Conservation (phyloP, 1,140 invertebrate genomes). For the Nephotettix cincticeps region DNA sequence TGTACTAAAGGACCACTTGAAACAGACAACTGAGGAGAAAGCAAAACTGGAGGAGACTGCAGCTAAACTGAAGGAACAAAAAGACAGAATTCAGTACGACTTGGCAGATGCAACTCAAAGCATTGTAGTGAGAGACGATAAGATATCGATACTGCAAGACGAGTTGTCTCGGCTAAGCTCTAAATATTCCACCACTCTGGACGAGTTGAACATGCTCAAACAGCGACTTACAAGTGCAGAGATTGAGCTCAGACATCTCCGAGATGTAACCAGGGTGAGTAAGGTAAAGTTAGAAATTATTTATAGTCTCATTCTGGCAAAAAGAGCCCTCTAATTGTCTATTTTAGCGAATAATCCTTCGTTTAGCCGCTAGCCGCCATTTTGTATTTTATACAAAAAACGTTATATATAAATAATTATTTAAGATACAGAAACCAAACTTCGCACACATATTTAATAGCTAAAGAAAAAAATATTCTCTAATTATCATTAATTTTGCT, state of each 20-base stretch:
- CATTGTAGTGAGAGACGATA: constrained; percentile 38
- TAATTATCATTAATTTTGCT: too few relatives aligned
- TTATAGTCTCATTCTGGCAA: too few relatives aligned
- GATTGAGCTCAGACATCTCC: constrained; percentile 34
- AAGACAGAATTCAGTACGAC: constrained; percentile 40
- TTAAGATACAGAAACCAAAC: too few relatives aligned
- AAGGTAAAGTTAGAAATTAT: too few relatives aligned
- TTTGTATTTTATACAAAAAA: too few relatives aligned
- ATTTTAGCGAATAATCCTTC: too few relatives aligned
- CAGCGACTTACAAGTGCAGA: constrained; percentile 31
- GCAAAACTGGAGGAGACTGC: constrained; percentile 37
- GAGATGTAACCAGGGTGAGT: constrained; percentile 24
- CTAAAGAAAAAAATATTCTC: too few relatives aligned
- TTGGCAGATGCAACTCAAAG: constrained; percentile 38
- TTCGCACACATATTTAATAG: too few relatives aligned
- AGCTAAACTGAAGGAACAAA: constrained; percentile 34
- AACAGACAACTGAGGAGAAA: constrained; percentile 36
- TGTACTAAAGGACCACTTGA: constrained; percentile 36
- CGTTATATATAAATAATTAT: too few relatives aligned
- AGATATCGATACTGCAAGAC: constrained; percentile 30
- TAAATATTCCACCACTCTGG: constrained; percentile 33
- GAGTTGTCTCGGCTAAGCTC: constrained; percentile 30
- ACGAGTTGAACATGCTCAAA: constrained; percentile 33
- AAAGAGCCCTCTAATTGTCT: too few relatives aligned
- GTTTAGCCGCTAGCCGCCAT: too few relatives aligned